Evolutionary conservation across 2,797 vertebrate genomes (phyloP), one percentile per base, ranked within the genome.

Genomic region (Dromococcyx pavoninus): DNA sequence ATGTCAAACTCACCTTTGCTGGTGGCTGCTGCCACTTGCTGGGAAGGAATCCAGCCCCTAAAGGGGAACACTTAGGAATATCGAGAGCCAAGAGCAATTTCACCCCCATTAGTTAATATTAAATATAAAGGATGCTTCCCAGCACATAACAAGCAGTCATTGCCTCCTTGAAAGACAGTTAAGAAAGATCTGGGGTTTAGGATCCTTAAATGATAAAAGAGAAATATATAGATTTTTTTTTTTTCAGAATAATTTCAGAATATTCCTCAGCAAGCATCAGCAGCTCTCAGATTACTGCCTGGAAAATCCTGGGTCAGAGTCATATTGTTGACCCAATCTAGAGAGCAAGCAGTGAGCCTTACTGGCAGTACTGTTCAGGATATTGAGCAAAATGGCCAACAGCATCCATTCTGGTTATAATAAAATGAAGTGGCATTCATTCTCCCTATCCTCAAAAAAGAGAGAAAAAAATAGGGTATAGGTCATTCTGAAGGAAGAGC

Each of bases 1-100:
- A 97, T 93, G 96, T 96, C 97, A 96, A 87, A 84, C 57, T 94
- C 94, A 95, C 95, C 96, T 95, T 94, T 91, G 17, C 69, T 93
- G 72, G 92, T 93, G 48, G 76, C 92, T 96, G 78, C 89, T 95
- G 85, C 95, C 86, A 84, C 91, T 84, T 77, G 73, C 93, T 79
- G 89, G 96, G 95, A 95, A 96, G 69, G 77, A 95, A 69, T 95
- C 96, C 94, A 96, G 80, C 19, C 88, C 77, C 79, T 51, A 84
- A 79, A 89, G 90, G 82, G 72, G 88, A 95, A 78, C 95, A 92
- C 66, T 91, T 81, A 72, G 35, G 85, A 82, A 76, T 88, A 95
- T 86, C 76, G 92, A 93, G 23, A 95, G 69, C 72, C 80, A 93
- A 95, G 61, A 93, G 44, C 27, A 67, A 69, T 88, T 94, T 89